Percentiles rank a stretch among this genome's conserved stretches.
Conservation (phyloP, 2,797 vertebrate genomes). For the Sebastolobus alascanus region DNA sequence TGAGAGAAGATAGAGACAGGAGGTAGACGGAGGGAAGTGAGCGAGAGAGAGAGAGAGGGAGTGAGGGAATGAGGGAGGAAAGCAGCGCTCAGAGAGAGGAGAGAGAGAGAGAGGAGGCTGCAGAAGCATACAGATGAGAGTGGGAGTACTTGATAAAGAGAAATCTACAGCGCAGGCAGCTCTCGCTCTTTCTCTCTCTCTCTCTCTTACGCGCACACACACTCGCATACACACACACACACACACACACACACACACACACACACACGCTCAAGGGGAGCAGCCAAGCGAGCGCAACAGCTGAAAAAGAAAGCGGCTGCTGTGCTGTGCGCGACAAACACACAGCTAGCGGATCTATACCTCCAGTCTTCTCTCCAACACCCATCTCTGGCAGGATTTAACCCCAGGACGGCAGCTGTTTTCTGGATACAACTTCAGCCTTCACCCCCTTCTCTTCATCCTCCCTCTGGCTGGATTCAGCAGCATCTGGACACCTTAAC, state of each 20-base stretch:
- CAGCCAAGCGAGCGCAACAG: slow-evolving; percentile 83
- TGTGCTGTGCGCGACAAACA: slow-evolving; percentile 60
- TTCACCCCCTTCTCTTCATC: slow-evolving; percentile 14
- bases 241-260: slow-evolving; percentile 33
- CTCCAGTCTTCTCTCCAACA: slow-evolving; percentile 61
- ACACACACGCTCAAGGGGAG: slow-evolving; percentile 54
- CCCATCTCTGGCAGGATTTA: slow-evolving; percentile 73
- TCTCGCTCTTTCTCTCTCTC: slow-evolving; percentile 82
- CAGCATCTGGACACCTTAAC: slow-evolving; percentile 49
- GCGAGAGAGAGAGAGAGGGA: slow-evolving; percentile 38
- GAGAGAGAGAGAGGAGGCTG: slow-evolving; percentile 86
- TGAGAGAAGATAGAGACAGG: slow-evolving; percentile 69
- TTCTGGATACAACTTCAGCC: slow-evolving; percentile 80
- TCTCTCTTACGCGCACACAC: slow-evolving; percentile 5
- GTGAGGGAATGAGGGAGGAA: slow-evolving; percentile 54
- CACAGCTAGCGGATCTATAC: slow-evolving; percentile 77
- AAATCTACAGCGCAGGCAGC: slow-evolving; percentile 93
- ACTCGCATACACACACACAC: slow-evolving; percentile 21
- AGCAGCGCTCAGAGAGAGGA: slow-evolving; percentile 47
- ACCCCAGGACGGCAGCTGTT: slow-evolving; percentile 64
- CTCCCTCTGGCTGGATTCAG: slow-evolving; percentile 61
- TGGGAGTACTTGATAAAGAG: slow-evolving; percentile 99
- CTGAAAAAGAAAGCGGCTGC: slow-evolving; percentile 76
- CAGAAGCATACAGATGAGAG: slow-evolving; percentile 98
- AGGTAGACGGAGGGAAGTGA: slow-evolving; percentile 67